Percentiles rank a stretch among this genome's conserved stretches.
phyloP scores from a whole-genome alignment of 2,888 invertebrate species.

The Drosophila subquinaria region DNA sequence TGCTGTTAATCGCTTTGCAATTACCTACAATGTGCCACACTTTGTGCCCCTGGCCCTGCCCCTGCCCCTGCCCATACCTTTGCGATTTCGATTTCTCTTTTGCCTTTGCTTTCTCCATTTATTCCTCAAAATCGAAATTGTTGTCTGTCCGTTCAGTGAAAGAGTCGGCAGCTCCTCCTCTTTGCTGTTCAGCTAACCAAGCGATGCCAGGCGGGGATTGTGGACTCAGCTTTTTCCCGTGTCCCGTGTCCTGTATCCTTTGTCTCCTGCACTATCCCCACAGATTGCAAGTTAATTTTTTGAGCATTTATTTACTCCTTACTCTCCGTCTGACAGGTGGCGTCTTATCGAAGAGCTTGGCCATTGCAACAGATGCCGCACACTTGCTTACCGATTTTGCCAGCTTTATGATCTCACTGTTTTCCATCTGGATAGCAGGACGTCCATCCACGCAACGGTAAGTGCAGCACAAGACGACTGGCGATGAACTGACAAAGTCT shows the following conservation, averaged over 20 bases:
- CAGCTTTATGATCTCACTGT: slow-evolving; percentile 99
- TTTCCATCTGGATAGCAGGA: slow-evolving; percentile 87
- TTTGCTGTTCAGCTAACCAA: slow-evolving; percentile 63
- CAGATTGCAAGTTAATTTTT: slow-evolving; percentile 74
- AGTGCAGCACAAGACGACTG: slow-evolving; percentile 48
- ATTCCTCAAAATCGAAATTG: slow-evolving; percentile 69
- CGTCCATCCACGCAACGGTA: slow-evolving; percentile 86
- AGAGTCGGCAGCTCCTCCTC: slow-evolving; percentile 62
- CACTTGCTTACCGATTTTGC: slow-evolving; percentile 99
- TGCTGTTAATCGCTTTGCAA: slow-evolving; percentile 80
- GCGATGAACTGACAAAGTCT: slow-evolving; percentile 22
- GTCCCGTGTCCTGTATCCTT: not conserved
- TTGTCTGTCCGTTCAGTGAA: slow-evolving; percentile 42
- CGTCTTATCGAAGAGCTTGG: slow-evolving; percentile 90
- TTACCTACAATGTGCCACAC: slow-evolving; percentile 71
- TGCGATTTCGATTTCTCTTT: slow-evolving; percentile 12
- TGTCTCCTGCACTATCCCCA: slow-evolving; percentile 36
- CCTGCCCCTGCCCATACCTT: not conserved
- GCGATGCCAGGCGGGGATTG: slow-evolving; percentile 4
- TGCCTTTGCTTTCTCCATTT: slow-evolving; percentile 32
- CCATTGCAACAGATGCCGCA: slow-evolving; percentile 98
- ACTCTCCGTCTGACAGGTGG: slow-evolving; percentile 87
- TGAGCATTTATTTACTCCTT: slow-evolving; percentile 65
- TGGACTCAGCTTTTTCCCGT: not conserved
- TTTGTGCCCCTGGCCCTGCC: not conserved